Base-by-base conservation (phyloP, 2,888 invertebrate genomes). In the Ennomos erosarius region DNA sequence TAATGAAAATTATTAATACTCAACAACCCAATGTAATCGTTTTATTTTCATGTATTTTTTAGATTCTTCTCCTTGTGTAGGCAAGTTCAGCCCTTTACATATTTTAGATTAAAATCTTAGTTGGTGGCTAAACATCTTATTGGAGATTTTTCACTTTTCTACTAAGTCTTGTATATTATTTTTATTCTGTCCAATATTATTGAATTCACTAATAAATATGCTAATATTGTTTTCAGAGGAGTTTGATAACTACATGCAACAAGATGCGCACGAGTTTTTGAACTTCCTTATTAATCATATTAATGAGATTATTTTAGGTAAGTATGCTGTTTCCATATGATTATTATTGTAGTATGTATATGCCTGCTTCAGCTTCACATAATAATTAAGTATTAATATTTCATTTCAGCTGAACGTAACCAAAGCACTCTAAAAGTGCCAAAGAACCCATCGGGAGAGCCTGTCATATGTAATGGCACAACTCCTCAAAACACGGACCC, bases 171-270 rank as follows among this genome's bases (percentile, higher is more conserved):
- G 6, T 26, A 26, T 26, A 26, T 26, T 26, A n/a, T n/a, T 6
- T 26, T 26, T 26, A 26, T 26, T 26, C 26, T 26, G 26, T 26
- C 5, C 26, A 6, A 26, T 26, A 26, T 26, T 26, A 26, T 26
- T 26, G 26, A 6, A 0, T 26, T 26, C 4, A 6, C 0, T 26
- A 26, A 26, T 26, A 26, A 42, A 26, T 37, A n/a, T 42, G 9
- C 54, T 38, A 1, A 38, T 26, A 35, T 56, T 63, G 9, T 12
- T 95, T 94, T 62, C 94, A 98, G 99, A 99, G 93, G 97, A 99
- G 83, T 99, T 99, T 93, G 99, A 99, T 92, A 99, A 99, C 89
- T 99, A 99, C 82, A 98, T 99, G 97, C 99, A 99, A 88, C 99
- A 99, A 92, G 99, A 99, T 95, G 99, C 99, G 48, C 99, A 99